Evolutionary conservation across 2,888 invertebrate species (phyloP).

Genomic region (Platypus cylindrus): DNA sequence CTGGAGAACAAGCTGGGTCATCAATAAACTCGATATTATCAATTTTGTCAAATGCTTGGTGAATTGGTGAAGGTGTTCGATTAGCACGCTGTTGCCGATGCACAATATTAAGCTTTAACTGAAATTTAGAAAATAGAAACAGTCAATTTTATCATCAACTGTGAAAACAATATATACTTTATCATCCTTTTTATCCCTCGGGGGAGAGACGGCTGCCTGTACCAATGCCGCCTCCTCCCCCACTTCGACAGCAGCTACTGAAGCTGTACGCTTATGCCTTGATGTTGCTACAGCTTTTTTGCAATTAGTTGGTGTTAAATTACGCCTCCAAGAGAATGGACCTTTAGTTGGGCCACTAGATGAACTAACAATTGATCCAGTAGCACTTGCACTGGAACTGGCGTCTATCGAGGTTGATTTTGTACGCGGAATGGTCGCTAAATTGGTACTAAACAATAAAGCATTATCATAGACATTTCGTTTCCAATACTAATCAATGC

Average conservation of each 20-base stretch:
- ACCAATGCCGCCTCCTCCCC: slow-evolving; percentile 41
- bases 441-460: slow-evolving; percentile 11
- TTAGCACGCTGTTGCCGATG: background rate
- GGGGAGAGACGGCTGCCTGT: slow-evolving; percentile 41
- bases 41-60: slow-evolving; percentile 22
- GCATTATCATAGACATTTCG: background rate
- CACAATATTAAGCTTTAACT: background rate
- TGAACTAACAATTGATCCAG: slow-evolving; percentile 3
- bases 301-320: slow-evolving; percentile 42
- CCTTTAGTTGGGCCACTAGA: slow-evolving; percentile 10
- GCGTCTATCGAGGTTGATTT: slow-evolving; percentile 21
- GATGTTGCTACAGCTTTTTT: slow-evolving; percentile 37
- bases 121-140: no score
- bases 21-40: slow-evolving; percentile 49
- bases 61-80: slow-evolving; percentile 19
- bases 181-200: slow-evolving; percentile 35
- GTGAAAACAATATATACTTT: slow-evolving; percentile 4
- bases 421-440: slow-evolving; percentile 17
- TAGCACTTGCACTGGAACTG: slow-evolving; percentile 31
- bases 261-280: slow-evolving; percentile 20
- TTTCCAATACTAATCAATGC: background rate
- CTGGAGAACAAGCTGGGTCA: slow-evolving; percentile 49
- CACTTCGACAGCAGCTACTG: slow-evolving; percentile 32
- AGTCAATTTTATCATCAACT: no score
- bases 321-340: slow-evolving; percentile 28